phyloP scores from a whole-genome alignment of 1,140 invertebrate species.

The Gryllus bimaculatus region DNA sequence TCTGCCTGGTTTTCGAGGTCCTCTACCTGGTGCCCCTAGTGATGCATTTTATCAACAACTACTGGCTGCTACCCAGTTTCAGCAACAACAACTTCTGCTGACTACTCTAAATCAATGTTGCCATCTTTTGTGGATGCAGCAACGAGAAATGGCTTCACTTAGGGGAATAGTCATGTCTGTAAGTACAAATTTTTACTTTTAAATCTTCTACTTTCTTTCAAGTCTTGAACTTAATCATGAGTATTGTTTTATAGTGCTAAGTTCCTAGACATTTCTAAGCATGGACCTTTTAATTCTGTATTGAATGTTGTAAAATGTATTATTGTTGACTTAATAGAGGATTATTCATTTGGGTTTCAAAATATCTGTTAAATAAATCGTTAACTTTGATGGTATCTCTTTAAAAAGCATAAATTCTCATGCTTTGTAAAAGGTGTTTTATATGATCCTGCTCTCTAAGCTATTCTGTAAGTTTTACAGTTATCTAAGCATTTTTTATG shows the following conservation, averaged over 20 bases:
- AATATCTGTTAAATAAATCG: no score
- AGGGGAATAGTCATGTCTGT: slow-evolving; percentile 32
- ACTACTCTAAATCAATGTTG: slow-evolving; percentile 52
- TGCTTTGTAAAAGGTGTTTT: no score
- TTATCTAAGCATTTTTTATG: no score
- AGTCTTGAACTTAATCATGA: background rate
- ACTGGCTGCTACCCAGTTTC: slow-evolving; percentile 26
- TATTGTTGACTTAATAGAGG: no score
- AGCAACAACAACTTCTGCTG: slow-evolving; percentile 49
- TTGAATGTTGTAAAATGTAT: no score
- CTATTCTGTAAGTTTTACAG: no score
- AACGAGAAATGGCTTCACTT: slow-evolving; percentile 45
- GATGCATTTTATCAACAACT: slow-evolving; percentile 17
- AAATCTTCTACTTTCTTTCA: background rate
- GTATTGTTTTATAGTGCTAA: background rate
- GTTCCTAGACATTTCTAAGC: no score
- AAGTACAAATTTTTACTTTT: background rate
- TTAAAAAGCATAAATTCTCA: no score
- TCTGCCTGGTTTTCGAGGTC: background rate
- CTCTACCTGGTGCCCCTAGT: background rate
- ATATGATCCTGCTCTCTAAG: no score
- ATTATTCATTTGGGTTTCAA: no score
- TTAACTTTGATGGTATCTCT: no score
- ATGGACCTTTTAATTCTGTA: no score
- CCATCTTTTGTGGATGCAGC: slow-evolving; percentile 50